Base-by-base conservation (phyloP, 2,113 vertebrate genomes). In the Syngnathus floridae region DNA sequence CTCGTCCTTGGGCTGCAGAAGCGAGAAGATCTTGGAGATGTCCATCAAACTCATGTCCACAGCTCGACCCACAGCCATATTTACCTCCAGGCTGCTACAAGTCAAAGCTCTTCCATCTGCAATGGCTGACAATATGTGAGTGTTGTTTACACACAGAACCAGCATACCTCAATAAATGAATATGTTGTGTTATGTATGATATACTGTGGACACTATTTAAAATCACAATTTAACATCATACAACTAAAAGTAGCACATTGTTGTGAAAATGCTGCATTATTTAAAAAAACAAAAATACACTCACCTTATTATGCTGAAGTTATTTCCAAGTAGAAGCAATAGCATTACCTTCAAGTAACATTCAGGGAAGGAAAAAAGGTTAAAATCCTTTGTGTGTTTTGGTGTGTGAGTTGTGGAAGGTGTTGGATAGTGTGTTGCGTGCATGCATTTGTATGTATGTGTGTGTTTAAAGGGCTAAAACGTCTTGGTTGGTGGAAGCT, bases 21-120 rank as follows among this genome's bases (percentile, higher is more conserved):
- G 90, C 71, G 94, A 95, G 86, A 98, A 95, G 69, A 97, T 93
- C 88, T 95, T 97, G 10, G 90, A 92, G 78, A 98, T 92, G 74
- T 98, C 95, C 93, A 99, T 94, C 69, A 97, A 84, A 81, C 91
- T 95, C 93, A 92, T 97, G 75, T 86, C 83, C 72, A 57, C 70
- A 66, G 81, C 77, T 46, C 69, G 78, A 73, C 83, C 76, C 71
- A 76, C 67, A 64, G 83, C 71, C 51, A 77, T 84, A 87, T 57
- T 70, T 79, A 85, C 89, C 67, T 57, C 49, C 72, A 41, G 71
- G 68, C 43, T 35, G n/a, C 7, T 5, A 55, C 61, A 43, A 66
- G 66, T 88, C 79, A 86, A 31, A 69, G 41, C 14, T 41, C 35
- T 41, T 79, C 65, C 85, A 85, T 86, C 88, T 84, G 69, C 40